Evolutionary conservation across 1,140 invertebrate species (phyloP), one percentile per base, ranked within the genome.

Genomic region (Eulimnadia texana): DNA sequence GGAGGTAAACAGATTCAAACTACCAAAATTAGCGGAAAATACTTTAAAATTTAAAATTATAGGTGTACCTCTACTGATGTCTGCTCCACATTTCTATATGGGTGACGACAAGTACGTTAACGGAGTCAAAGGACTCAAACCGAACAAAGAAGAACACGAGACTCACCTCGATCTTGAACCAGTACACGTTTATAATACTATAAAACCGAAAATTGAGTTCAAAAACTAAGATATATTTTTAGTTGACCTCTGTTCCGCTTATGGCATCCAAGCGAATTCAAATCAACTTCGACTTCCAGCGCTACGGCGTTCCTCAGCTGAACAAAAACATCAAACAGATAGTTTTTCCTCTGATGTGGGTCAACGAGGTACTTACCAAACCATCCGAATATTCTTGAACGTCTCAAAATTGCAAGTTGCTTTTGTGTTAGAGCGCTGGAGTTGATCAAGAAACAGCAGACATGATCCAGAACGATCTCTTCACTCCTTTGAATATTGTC

Each of bases 81-180:
- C 71, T 56, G 33, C 61, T 33, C 70, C 71, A 10, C 70, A 72
- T 47, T 71, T 71, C 56, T 64, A 68, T 29, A 65, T 67, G 51
- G 63, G 63, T 19, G 64, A 69, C 22, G 54, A 66, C n/a, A 63
- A 66, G 9, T 63, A 67, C 20, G 51, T 65, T 16, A 58, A 70
- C 20, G 61, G 63, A 50, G 57, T 68, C 13, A 65, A 56, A 11
- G 56, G 69, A 10, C n/a, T 62, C 16, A 47, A 65, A 3, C 65
- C 70, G 10, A 56, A 65, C 55, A 63, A 60, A 20, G 65, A 69
- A n/a, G 47, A 51, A 20, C 69, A 71, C 61, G 68, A 72, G 57
- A 72, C 72, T 51, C 65, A 67, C 56, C 59, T 70, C 10, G 68
- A 70, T 63, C 28, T 72, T 51, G 66, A 70, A 50, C 69, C 68